These are phyloP conservation scores for Meloe dianella DNA, from an alignment of 2,888 invertebrate genomes.

Conservation along the genomic window DNA sequence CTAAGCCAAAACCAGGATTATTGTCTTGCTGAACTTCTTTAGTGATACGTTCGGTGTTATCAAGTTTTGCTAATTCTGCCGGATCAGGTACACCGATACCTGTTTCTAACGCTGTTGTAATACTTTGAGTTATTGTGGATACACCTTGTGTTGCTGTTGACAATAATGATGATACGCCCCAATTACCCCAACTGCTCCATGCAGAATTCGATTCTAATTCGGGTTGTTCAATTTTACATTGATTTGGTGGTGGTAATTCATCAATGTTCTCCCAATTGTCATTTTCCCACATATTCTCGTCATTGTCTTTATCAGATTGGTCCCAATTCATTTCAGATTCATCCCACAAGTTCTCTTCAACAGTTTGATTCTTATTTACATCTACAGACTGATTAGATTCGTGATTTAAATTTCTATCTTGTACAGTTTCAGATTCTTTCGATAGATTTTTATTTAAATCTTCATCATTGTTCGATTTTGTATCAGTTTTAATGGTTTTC, in stretches of 20 bases:
- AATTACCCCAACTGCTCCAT: constrained; percentile 73
- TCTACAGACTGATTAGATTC: not conserved
- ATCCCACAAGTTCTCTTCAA: constrained; percentile 17
- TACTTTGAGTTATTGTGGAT: constrained; percentile 79
- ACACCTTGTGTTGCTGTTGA: constrained; percentile 79
- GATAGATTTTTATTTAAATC: not conserved
- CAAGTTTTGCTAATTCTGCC: constrained; percentile 71
- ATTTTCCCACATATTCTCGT: constrained; percentile 38
- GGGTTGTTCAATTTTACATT: constrained; percentile 49
- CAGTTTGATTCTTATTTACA: constrained; percentile 13
- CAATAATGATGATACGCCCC: constrained; percentile 77
- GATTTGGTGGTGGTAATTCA: constrained; percentile 47
- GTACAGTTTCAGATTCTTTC: constrained; percentile 32
- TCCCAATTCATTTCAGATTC: constrained; percentile 1
- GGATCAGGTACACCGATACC: constrained; percentile 86
- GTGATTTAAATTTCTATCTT: constrained; percentile 42
- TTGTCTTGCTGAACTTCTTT: constrained; percentile 15
- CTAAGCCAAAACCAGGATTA: constrained; percentile 61
- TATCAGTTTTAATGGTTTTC: not conserved
- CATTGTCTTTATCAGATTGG: constrained; percentile 10
- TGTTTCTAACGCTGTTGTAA: constrained; percentile 78
- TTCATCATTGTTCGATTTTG: too few species aligned
- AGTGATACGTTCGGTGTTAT: constrained; percentile 48
- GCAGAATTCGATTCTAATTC: constrained; percentile 27
- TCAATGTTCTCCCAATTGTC: constrained; percentile 64